Percentiles rank a stretch among this genome's conserved stretches.
Evolutionary conservation across 1,140 invertebrate genomes (phyloP).

Genomic region (Akabosia matsudoensis): DNA sequence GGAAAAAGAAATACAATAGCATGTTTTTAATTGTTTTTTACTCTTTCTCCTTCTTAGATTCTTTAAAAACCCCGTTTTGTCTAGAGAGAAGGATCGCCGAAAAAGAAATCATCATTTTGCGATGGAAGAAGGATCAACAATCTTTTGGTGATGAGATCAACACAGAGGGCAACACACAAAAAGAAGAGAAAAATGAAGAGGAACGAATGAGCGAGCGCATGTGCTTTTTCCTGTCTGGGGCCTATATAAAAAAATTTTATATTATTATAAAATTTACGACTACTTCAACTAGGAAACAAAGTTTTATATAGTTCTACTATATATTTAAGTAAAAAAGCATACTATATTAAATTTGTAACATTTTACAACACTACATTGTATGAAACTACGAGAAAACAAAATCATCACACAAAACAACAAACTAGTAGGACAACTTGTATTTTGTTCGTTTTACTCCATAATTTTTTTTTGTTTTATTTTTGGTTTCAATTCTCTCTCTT

Average conservation of each 20-base stretch:
- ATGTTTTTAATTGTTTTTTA: constrained; percentile 10
- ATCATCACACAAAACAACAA: no score
- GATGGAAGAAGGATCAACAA: no score
- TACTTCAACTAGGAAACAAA: constrained; percentile 6
- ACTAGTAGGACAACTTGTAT: no score
- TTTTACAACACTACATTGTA: not conserved
- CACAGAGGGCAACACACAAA: not conserved
- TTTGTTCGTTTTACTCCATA: no score
- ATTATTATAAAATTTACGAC: not conserved
- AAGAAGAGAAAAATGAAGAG: not conserved
- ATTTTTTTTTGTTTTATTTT: not conserved
- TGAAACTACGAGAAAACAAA: no score
- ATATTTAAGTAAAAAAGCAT: not conserved
- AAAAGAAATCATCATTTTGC: no score
- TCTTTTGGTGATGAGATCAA: no score
- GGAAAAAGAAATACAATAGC: not conserved
- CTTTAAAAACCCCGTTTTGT: constrained; percentile 11
- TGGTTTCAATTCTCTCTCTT: constrained; percentile 8
- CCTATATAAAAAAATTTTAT: not conserved
- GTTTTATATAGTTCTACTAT: not conserved
- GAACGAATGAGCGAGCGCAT: constrained; percentile 24
- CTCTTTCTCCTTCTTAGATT: not conserved
- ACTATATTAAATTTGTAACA: not conserved
- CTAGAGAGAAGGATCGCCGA: not conserved
- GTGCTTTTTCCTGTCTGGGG: constrained; percentile 24